Base-by-base conservation (phyloP, 2,888 invertebrate species). In the Philopedon plagiatum region DNA sequence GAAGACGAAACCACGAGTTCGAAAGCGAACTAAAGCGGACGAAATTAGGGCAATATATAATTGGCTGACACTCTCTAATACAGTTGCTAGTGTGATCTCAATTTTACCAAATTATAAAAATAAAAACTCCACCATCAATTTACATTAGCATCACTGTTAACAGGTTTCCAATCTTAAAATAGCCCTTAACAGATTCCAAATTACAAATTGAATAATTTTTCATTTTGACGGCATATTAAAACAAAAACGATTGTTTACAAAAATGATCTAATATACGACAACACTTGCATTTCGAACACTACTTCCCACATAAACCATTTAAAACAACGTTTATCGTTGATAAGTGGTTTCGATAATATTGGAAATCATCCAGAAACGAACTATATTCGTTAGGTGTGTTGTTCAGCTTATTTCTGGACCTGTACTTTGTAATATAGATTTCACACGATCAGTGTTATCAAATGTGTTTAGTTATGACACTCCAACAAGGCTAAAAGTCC, bases 381-480 rank as follows among this genome's bases (percentile, higher is more conserved):
- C 81, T 80, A 78, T 80, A 81, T 80, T 78, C 70, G 80, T 80
- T 78, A 78, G 81, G 81, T 65, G 69, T 29, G 51, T 71, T 49
- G 66, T 64, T 57, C 54, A 78, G 80, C 80, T 83, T 85, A 85
- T 84, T 84, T 84, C 83, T 81, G 82, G 82, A 81, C 81, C 72
- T 76, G 78, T 81, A 80, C 80, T 80, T 81, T 80, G 82, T 81
- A 80, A 78, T 74, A 74, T 76, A 80, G 78, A 81, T 80, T 81
- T 82, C 79, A 78, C 79, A 80, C 81, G 79, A 79, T 78, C 79
- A 77, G 77, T 79, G 77, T 79, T 80, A 72, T 72, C 67, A 72
- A 72, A 72, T 57, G 57, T 51, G 66, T 57, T 67, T 51, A 51
- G 70, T 64, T 70, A 39, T 51, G 26, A 32, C 37, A 51, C 44